Conservation (phyloP, 2,797 vertebrate species). For the Enteromius viviparus region DNA sequence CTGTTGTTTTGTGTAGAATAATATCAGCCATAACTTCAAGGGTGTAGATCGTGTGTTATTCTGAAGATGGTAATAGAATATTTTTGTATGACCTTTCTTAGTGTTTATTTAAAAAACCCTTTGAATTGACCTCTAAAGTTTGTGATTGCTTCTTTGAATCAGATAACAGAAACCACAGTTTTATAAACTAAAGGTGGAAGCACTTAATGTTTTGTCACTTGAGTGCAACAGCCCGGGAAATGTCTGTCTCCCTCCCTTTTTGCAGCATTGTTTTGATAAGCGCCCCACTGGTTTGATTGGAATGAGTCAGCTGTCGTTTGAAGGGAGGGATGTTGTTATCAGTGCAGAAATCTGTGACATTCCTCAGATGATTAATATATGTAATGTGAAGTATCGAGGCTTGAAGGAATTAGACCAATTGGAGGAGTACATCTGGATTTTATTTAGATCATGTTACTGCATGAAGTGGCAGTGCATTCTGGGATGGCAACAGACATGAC, state of each 20-base stretch:
- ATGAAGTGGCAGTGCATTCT: slow-evolving; percentile 74
- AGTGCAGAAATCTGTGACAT: slow-evolving; percentile 72
- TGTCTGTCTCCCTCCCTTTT: slow-evolving; percentile 29
- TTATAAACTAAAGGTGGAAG: slow-evolving; percentile 47
- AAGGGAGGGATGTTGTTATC: slow-evolving; percentile 74
- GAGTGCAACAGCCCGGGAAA: slow-evolving; percentile 40
- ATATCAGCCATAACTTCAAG: slow-evolving; percentile 6
- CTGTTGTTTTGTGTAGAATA: slow-evolving; percentile 15
- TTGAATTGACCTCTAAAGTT: slow-evolving; percentile 16
- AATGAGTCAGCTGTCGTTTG: slow-evolving; percentile 57
- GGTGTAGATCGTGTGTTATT: background rate
- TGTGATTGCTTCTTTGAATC: slow-evolving; percentile 40
- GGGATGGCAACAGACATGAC: slow-evolving; percentile 72
- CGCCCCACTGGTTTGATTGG: slow-evolving; percentile 67
- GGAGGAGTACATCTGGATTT: slow-evolving; percentile 78
- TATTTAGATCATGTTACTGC: slow-evolving; percentile 78
- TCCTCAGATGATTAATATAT: slow-evolving; percentile 77
- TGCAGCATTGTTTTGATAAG: slow-evolving; percentile 60
- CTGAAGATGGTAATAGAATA: slow-evolving; percentile 38
- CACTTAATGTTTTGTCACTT: slow-evolving; percentile 53
- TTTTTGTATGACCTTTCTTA: slow-evolving; percentile 56
- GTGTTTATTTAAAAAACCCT: slow-evolving; percentile 51
- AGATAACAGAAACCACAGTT: slow-evolving; percentile 16
- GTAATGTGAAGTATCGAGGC: slow-evolving; percentile 76
- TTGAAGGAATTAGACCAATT: slow-evolving; percentile 66